Evolutionary conservation across 2,113 vertebrate genomes (phyloP).

Genomic region (Tetrax tetrax): DNA sequence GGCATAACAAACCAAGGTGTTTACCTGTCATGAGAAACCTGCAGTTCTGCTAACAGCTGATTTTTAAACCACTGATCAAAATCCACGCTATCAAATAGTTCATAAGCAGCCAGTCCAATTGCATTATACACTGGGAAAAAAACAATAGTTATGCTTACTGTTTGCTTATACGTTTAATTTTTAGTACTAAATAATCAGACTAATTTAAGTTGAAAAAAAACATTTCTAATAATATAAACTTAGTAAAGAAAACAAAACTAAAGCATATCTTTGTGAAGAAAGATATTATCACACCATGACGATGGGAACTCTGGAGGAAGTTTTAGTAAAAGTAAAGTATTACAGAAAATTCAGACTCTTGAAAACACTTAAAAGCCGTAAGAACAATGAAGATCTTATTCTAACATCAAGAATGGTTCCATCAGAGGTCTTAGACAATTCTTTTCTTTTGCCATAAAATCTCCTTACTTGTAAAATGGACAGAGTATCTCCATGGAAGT

Average conservation of each 20-base stretch:
- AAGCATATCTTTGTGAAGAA: not conserved
- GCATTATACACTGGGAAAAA: conserved; percentile 91
- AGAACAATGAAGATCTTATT: not conserved
- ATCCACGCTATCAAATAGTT: conserved; percentile 97
- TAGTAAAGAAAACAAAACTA: not conserved
- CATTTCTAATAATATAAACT: not conserved
- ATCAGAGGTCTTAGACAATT: not conserved
- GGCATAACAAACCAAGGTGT: not conserved
- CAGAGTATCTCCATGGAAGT: not conserved
- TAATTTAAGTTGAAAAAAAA: not conserved
- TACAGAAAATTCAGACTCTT: not conserved
- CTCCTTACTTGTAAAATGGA: not conserved
- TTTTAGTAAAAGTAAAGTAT: not conserved
- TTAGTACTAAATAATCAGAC: not conserved
- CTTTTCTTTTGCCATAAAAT: not conserved
- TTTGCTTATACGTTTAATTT: not conserved
- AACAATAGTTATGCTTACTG: conserved; percentile 27
- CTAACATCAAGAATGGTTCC: not conserved
- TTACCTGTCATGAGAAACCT: conserved; percentile 93
- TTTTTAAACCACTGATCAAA: conserved; percentile 99
- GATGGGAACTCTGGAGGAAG: not conserved
- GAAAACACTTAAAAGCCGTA: not conserved
- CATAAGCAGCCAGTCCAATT: conserved; percentile 93
- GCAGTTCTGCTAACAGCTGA: conserved; percentile 92
- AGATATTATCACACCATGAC: not conserved